Conservation (phyloP, 2,113 vertebrate species). For the Struthio camelus region DNA sequence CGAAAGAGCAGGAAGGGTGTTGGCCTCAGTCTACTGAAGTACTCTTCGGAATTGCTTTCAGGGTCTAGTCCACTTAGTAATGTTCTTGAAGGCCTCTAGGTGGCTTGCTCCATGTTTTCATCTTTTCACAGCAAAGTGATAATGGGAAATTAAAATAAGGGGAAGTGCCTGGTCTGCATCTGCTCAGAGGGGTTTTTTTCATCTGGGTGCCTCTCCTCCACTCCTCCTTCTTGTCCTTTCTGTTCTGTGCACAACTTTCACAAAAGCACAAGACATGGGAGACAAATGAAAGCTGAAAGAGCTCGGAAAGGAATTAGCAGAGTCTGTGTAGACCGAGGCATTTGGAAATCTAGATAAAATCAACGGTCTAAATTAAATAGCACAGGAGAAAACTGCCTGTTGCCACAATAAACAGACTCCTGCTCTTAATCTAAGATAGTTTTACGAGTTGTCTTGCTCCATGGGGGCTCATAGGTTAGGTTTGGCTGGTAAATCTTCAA, state of each 20-base stretch:
- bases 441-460: background rate
- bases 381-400: background rate
- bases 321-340: background rate
- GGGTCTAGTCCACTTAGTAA: background rate
- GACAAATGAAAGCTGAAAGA: background rate
- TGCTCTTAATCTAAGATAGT: background rate
- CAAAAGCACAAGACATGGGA: background rate
- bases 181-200: background rate
- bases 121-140: background rate
- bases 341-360: background rate
- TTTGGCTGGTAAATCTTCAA: background rate
- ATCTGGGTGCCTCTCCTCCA: background rate
- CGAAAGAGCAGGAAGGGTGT: rapidly evolving
- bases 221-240: background rate
- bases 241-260: background rate
- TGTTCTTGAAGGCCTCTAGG: background rate
- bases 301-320: background rate
- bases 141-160: background rate
- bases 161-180: background rate
- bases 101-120: background rate
- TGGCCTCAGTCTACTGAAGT: background rate
- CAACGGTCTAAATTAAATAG: background rate
- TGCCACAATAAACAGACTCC: background rate
- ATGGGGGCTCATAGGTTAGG: background rate
- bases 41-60: background rate